Evolutionary conservation across 1,140 invertebrate genomes (phyloP), one percentile per base, ranked within the genome.

Genomic region (Drepana arcuata): DNA sequence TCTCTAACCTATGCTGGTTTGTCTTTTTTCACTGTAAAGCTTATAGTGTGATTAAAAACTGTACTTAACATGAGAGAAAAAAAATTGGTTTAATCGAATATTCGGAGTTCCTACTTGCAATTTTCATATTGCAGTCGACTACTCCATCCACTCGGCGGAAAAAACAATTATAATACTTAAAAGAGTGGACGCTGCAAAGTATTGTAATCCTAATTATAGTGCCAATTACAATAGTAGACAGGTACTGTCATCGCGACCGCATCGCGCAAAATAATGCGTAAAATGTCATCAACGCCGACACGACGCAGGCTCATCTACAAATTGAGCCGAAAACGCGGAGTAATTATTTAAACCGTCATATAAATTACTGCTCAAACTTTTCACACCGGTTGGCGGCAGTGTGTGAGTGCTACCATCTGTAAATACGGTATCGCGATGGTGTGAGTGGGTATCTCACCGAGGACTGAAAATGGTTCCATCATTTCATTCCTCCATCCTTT

Each of bases 261-360:
- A 59, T 34, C 52, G 54, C 45, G 47, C n/a, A 56, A 63, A 68
- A 58, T 60, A 60, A 63, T 57, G 42, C 56, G 46, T 48, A 73
- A 63, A 72, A 67, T 63, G 67, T 74, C 69, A 70, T 55, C 61
- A 53, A 40, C 57, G 59, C 63, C 58, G 60, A 70, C 64, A 68
- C 56, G 16, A 42, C 34, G 52, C 48, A 47, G 51, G 52, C 70
- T 71, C 74, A 75, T 79, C 71, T 79, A 72, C 77, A 75, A 82
- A 82, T 82, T 77, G 72, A 78, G 72, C 69, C 69, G 75, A 77
- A 79, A 81, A 79, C 77, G 70, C 58, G 60, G 44, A 73, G 74
- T 82, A 82, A 82, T 82, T 79, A 82, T 82, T 82, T 82, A 82
- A 79, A 82, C 72, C 74, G 74, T 82, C 78, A 79, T 82, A 82